Evolutionary conservation across 2,797 vertebrate species (phyloP).

Genomic region (Acipenser oxyrinchus): DNA sequence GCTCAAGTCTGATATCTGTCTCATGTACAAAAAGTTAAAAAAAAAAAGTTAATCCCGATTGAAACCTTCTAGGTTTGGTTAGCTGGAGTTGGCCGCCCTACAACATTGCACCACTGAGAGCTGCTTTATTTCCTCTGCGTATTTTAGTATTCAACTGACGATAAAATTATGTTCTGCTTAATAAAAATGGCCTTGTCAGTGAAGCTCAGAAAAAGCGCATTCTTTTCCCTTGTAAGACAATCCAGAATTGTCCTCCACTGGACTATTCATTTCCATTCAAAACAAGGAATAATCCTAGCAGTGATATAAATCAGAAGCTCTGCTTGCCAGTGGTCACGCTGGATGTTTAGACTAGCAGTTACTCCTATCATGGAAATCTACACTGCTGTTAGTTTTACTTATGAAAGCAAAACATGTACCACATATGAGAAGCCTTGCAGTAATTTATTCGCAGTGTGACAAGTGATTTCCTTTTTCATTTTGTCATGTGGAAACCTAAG

Average conservation of each 20-base stretch:
- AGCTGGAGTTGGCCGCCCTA: too few relatives aligned
- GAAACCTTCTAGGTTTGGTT: too few relatives aligned
- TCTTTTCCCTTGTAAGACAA: background rate
- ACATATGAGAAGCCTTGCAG: conserved; percentile 18
- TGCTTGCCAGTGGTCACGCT: conserved; percentile 20
- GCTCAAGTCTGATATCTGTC: too few relatives aligned
- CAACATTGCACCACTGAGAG: too few relatives aligned
- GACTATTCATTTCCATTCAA: conserved; percentile 16
- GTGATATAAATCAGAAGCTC: conserved; percentile 23
- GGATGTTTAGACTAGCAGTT: background rate
- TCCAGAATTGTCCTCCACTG: background rate
- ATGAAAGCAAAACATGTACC: conserved; percentile 3
- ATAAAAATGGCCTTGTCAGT: background rate
- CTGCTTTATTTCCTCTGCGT: too few relatives aligned
- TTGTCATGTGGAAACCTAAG: conserved; percentile 23
- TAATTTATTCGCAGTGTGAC: conserved; percentile 28
- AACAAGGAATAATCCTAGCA: background rate
- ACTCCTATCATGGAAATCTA: background rate
- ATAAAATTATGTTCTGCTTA: too few relatives aligned
- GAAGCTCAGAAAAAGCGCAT: background rate
- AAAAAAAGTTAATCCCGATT: too few relatives aligned
- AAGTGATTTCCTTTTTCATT: conserved; percentile 32
- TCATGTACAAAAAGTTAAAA: too few relatives aligned
- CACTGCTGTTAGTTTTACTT: background rate
- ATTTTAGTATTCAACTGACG: too few relatives aligned